Conservation (phyloP, 2,113 vertebrate species). For the Halichoerus grypus region DNA sequence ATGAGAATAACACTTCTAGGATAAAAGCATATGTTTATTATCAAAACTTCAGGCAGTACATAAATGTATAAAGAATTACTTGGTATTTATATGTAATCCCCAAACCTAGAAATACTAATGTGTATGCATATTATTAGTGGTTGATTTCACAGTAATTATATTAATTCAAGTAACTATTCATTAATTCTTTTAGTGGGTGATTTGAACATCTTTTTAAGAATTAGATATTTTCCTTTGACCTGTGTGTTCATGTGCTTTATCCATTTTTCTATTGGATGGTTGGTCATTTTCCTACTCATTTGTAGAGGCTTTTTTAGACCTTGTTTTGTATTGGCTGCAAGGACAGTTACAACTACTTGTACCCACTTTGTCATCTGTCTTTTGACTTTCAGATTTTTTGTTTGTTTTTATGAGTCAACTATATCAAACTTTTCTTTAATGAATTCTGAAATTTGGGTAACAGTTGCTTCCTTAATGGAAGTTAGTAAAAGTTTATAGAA, state of each 20-base stretch:
- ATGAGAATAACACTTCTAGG: neutral
- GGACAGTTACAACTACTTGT: conserved; percentile 30
- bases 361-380: neutral
- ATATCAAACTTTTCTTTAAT: conserved; percentile 13
- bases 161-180: neutral
- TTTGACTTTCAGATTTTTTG: neutral
- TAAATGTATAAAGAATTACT: neutral
- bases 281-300: conserved; percentile 9
- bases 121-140: neutral
- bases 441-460: conserved; percentile 27
- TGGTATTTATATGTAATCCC: neutral
- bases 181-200: neutral
- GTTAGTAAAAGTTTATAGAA: conserved; percentile 8
- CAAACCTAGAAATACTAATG: conserved; percentile 5
- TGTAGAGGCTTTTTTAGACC: neutral
- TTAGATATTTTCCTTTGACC: neutral
- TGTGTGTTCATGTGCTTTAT: neutral
- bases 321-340: neutral
- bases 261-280: neutral
- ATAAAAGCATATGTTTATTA: conserved; percentile 1
- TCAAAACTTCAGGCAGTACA: neutral
- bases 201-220: conserved; percentile 11
- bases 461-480: conserved; percentile 8
- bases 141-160: conserved; percentile 32
- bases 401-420: conserved; percentile 16